Evolutionary conservation across 2,888 invertebrate species (phyloP).

Genomic region (Sturmia bella): DNA sequence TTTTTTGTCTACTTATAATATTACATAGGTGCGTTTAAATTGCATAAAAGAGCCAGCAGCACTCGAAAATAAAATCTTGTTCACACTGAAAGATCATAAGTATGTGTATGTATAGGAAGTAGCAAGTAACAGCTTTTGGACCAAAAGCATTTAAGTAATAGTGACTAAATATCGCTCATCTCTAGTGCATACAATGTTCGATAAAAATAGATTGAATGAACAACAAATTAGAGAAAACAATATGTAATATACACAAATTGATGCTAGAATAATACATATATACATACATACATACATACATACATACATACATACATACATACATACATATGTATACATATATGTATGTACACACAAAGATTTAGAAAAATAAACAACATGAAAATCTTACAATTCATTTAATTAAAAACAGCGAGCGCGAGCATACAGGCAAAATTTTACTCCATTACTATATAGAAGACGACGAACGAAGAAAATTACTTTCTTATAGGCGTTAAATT

Average conservation of each 20-base stretch:
- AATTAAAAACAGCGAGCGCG: conserved; percentile 29
- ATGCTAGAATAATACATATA: neutral
- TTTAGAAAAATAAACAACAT: conserved; percentile 38
- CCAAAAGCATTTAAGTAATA: neutral
- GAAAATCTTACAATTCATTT: conserved; percentile 29
- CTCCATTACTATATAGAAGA: conserved; percentile 7
- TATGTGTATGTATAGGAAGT: too few species aligned
- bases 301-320: neutral
- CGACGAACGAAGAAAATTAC: neutral
- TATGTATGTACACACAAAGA: neutral
- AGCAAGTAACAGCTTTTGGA: too few species aligned
- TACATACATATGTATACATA: conserved; percentile 5
- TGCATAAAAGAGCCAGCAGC: too few species aligned
- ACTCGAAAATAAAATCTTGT: too few species aligned
- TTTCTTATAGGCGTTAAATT: neutral
- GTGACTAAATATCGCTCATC: too few species aligned
- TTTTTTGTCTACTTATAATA: too few species aligned
- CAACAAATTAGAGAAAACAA: too few species aligned
- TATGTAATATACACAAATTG: too few species aligned
- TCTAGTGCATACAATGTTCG: too few species aligned
- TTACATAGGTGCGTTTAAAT: too few species aligned
- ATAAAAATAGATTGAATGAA: too few species aligned
- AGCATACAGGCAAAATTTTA: conserved; percentile 12
- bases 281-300: neutral
- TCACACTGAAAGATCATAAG: too few species aligned